Conservation (phyloP, 2,113 vertebrate genomes). For the Oryzias melastigma region DNA sequence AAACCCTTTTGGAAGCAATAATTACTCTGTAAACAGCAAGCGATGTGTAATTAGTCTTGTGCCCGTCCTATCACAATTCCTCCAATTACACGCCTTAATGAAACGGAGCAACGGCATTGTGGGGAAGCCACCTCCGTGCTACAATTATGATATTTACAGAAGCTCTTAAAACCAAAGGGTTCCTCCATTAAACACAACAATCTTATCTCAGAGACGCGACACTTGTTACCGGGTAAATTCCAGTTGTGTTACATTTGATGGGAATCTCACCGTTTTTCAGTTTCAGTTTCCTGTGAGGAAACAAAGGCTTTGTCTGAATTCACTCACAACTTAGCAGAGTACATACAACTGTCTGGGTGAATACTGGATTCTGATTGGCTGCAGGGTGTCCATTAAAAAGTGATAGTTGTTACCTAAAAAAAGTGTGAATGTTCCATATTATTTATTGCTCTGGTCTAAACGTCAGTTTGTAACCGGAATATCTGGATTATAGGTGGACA, state of each 20-base stretch:
- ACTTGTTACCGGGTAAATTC: conserved; percentile 73
- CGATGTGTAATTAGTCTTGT: conserved; percentile 82
- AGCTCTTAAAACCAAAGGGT: conserved; percentile 81
- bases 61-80: conserved; percentile 83
- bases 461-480: too few relatives aligned
- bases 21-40: conserved; percentile 78
- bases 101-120: conserved; percentile 78
- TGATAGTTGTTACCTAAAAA: too few relatives aligned
- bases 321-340: too few relatives aligned
- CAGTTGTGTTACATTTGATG: conserved; percentile 71
- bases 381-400: too few relatives aligned
- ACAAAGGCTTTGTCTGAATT: too few relatives aligned
- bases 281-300: not conserved
- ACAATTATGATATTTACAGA: conserved; percentile 83
- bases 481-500: too few relatives aligned
- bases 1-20: conserved; percentile 78
- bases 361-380: too few relatives aligned
- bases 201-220: conserved; percentile 74
- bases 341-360: too few relatives aligned
- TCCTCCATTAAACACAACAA: conserved; percentile 76
- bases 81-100: conserved; percentile 85
- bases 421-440: too few relatives aligned
- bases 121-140: conserved; percentile 74
- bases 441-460: too few relatives aligned
- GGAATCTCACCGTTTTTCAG: conserved; percentile 64